Conservation (phyloP, 1,140 invertebrate genomes). For the Latrodectus geometricus region DNA sequence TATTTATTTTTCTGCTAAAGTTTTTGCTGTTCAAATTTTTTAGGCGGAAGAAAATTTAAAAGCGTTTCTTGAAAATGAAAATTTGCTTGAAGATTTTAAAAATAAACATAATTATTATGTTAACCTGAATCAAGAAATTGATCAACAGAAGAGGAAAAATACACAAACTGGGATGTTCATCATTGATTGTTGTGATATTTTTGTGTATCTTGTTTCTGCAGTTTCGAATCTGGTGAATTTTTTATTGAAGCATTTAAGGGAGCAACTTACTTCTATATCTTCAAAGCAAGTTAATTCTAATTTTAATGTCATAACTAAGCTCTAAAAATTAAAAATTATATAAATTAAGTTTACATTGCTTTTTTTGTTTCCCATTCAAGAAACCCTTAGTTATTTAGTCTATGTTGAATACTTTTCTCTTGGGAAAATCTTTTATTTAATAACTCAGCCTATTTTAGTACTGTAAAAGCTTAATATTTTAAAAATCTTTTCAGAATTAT, state of each 20-base stretch:
- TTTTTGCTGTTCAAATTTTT: not conserved
- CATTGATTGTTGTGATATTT: conserved; percentile 43
- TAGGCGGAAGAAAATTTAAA: conserved; percentile 32
- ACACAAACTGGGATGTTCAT: conserved; percentile 35
- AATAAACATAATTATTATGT: not conserved
- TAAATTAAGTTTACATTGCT: no score
- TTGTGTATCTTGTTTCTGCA: conserved; percentile 15
- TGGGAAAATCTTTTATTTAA: no score
- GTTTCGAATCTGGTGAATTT: not conserved
- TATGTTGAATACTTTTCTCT: no score
- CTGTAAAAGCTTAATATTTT: no score
- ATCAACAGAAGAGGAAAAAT: conserved; percentile 11
- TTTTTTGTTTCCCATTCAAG: no score
- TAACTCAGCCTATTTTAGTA: no score
- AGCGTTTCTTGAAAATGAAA: conserved; percentile 9
- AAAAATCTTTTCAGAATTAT: no score
- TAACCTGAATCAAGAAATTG: conserved; percentile 37
- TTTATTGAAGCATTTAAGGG: conserved; percentile 8
- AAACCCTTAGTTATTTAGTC: no score
- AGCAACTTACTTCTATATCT: not conserved
- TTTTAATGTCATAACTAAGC: no score
- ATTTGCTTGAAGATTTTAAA: conserved; percentile 31
- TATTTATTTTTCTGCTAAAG: no score
- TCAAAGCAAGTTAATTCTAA: not conserved
- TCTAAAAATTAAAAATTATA: no score